Percentiles rank a stretch among this genome's conserved stretches.
Evolutionary conservation across 2,113 vertebrate species (phyloP).

Genomic region (Verasper variegatus): DNA sequence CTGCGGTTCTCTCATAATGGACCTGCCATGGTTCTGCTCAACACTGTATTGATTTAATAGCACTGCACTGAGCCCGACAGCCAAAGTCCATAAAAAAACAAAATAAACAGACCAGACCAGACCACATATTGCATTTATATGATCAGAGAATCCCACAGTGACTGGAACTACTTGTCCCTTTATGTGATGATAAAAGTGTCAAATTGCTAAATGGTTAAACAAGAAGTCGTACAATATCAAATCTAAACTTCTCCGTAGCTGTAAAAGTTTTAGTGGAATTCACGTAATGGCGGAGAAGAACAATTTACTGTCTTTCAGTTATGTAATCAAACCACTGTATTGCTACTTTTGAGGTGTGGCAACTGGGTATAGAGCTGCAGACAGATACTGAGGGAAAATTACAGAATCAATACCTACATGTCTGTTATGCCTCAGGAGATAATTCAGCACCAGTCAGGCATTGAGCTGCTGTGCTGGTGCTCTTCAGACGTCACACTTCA

Average conservation of each 20-base stretch:
- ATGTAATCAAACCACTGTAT: conserved; percentile 40
- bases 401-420: neutral
- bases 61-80: neutral
- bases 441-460: conserved; percentile 18
- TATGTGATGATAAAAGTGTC: neutral
- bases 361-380: conserved; percentile 9
- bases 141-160: conserved; percentile 6
- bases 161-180: conserved; percentile 30
- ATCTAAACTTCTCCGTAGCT: neutral
- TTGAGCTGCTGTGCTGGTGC: conserved; percentile 3
- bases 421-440: conserved; percentile 21
- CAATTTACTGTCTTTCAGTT: conserved; percentile 21
- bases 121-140: conserved; percentile 21
- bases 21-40: neutral
- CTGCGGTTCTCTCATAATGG: conserved; percentile 11
- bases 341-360: conserved; percentile 25
- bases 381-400: conserved; percentile 33
- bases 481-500: neutral
- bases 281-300: neutral
- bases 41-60: conserved; percentile 44
- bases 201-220: neutral
- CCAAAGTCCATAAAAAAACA: conserved; percentile 55
- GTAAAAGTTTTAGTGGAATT: neutral
- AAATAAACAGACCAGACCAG: conserved; percentile 13
- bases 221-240: conserved; percentile 16